phyloP scores from a whole-genome alignment of 1,140 invertebrate species.

The Schlechtendalia chinensis region DNA sequence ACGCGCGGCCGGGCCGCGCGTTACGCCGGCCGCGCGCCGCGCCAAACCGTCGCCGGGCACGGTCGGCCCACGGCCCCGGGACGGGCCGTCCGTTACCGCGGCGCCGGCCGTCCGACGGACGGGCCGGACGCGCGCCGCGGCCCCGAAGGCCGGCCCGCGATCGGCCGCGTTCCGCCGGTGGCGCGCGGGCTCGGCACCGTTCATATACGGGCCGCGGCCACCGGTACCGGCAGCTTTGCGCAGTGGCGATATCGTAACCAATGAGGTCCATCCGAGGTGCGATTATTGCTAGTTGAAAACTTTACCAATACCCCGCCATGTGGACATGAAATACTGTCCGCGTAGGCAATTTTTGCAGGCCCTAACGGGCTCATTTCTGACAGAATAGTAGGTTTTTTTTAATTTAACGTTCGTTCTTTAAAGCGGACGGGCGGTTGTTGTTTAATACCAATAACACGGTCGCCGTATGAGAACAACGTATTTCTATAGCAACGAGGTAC shows the following conservation, averaged over 20 bases:
- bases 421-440: too few relatives aligned
- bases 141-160: neutral
- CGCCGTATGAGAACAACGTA: too few relatives aligned
- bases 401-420: too few relatives aligned
- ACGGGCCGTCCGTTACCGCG: neutral
- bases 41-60: neutral
- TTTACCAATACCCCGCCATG: constrained; percentile 92
- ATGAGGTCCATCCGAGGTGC: constrained; percentile 82
- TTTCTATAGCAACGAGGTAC: too few relatives aligned
- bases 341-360: constrained; percentile 51
- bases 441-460: too few relatives aligned
- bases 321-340: constrained; percentile 82
- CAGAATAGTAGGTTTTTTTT: too few relatives aligned
- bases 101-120: neutral
- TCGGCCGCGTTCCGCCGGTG: neutral
- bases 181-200: too few relatives aligned
- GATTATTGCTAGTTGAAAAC: constrained; percentile 89
- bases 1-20: neutral
- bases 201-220: neutral
- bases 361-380: constrained; percentile 30
- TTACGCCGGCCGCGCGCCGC: neutral
- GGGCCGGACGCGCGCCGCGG: neutral
- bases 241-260: constrained; percentile 81
- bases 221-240: constrained; percentile 40
- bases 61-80: too few relatives aligned